Evolutionary conservation across 2,797 vertebrate genomes (phyloP).

Genomic region (Phyllotis vaccarum): DNA sequence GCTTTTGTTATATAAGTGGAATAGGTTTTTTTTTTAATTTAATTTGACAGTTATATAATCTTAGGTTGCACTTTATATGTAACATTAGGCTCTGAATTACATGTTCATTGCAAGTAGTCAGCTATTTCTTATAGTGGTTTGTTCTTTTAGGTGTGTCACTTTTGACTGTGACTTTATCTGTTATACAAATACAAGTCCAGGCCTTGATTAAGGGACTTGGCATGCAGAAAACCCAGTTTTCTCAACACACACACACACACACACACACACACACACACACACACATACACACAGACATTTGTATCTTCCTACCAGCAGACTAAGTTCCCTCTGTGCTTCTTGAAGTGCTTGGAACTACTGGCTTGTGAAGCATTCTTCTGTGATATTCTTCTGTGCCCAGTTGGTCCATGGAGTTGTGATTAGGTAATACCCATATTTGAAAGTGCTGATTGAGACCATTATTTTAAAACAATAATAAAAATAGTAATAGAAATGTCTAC

Average conservation of each 20-base stretch:
- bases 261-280: too few relatives aligned
- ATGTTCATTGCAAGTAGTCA: not conserved
- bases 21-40: conserved; percentile 20
- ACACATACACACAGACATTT: too few relatives aligned
- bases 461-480: conserved; percentile 45
- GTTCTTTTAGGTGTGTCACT: not conserved
- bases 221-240: not conserved
- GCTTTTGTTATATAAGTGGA: conserved; percentile 18
- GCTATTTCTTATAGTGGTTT: not conserved
- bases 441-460: not conserved
- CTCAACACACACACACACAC: too few relatives aligned
- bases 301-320: not conserved
- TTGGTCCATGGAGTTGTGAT: not conserved
- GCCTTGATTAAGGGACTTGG: not conserved
- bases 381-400: not conserved
- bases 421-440: not conserved
- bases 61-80: not conserved
- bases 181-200: not conserved
- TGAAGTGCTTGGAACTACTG: too few relatives aligned
- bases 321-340: not conserved
- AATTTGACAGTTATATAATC: not conserved
- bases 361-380: too few relatives aligned
- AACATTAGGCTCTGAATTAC: not conserved
- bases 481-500: not conserved
- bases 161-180: not conserved